Conservation (phyloP, 2,888 invertebrate genomes). For the Eupithecia tripunctaria region DNA sequence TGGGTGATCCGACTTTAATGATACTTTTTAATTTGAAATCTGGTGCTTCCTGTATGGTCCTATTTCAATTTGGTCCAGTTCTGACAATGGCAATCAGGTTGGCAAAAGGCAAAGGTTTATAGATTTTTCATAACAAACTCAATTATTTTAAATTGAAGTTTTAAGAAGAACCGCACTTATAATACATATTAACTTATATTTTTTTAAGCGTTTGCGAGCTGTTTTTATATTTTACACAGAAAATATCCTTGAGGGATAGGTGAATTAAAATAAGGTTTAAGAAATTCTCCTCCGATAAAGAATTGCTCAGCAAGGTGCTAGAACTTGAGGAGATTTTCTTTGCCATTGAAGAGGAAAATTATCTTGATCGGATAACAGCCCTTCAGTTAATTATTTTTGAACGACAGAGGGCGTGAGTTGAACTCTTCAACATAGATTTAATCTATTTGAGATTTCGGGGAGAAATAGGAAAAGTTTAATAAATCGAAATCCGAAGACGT, state of each 20-base stretch:
- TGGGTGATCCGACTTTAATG: too few species aligned
- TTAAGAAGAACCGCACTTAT: too few species aligned
- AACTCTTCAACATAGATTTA: constrained; percentile 28
- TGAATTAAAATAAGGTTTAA: not conserved
- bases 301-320: constrained; percentile 7
- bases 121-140: too few species aligned
- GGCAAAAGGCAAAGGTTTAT: too few species aligned
- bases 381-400: constrained; percentile 61
- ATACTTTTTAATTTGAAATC: too few species aligned
- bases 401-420: constrained; percentile 26
- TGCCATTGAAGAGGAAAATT: constrained; percentile 67
- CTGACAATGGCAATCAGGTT: too few species aligned
- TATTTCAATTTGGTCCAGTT: too few species aligned
- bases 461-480: constrained; percentile 13
- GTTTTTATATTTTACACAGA: too few species aligned
- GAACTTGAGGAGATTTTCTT: constrained; percentile 63
- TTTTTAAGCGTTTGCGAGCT: not conserved
- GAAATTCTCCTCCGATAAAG: not conserved
- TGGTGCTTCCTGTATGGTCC: too few species aligned
- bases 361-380: constrained; percentile 66
- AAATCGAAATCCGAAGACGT: not conserved
- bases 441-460: constrained; percentile 5
- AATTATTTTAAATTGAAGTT: too few species aligned
- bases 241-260: not conserved
- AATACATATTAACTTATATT: too few species aligned